phyloP scores from a whole-genome alignment of 2,888 invertebrate species.

The Podabrus alpinus region DNA sequence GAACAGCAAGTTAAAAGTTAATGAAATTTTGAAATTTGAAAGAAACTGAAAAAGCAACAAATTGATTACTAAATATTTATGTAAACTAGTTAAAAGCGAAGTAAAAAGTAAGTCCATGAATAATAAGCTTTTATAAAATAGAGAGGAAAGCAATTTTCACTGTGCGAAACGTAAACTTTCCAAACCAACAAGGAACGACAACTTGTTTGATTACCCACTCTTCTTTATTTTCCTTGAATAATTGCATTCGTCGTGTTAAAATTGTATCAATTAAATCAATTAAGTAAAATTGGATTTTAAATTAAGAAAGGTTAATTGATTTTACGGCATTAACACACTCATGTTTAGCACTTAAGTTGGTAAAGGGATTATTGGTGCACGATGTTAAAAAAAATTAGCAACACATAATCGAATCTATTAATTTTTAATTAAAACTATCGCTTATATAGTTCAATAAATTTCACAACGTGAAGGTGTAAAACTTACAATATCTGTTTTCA shows the following conservation, averaged over 20 bases:
- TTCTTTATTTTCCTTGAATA: constrained; percentile 42
- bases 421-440: background rate
- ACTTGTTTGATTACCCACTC: constrained; percentile 34
- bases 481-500: constrained; percentile 9
- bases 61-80: constrained; percentile 49
- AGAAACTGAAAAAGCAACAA: constrained; percentile 40
- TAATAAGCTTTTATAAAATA: constrained; percentile 34
- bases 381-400: background rate
- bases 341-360: background rate
- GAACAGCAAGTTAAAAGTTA: constrained; percentile 17
- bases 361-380: background rate
- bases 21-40: constrained; percentile 40
- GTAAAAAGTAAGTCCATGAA: constrained; percentile 45
- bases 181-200: constrained; percentile 18
- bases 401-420: background rate
- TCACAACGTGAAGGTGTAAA: background rate
- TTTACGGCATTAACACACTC: constrained; percentile 32
- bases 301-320: constrained; percentile 44
- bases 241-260: constrained; percentile 43
- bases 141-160: constrained; percentile 29
- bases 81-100: constrained; percentile 38
- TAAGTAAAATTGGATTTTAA: constrained; percentile 40
- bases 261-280: constrained; percentile 42
- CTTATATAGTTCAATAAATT: background rate
- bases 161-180: constrained; percentile 22